phyloP scores from a whole-genome alignment of 2,113 vertebrate species.

The Sorex fumeus region DNA sequence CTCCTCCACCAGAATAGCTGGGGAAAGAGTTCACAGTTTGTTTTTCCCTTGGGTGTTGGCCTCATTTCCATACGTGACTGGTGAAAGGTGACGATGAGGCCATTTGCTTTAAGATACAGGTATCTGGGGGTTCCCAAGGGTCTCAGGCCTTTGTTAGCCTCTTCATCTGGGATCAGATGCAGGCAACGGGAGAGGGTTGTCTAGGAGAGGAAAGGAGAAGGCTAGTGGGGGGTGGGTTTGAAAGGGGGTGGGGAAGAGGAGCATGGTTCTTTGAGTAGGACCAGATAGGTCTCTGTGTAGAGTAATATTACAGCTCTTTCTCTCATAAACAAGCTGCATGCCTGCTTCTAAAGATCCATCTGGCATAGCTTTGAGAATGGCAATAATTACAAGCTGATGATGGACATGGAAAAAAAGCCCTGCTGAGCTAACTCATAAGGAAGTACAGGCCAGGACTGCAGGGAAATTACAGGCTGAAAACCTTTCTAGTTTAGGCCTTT shows the following conservation, averaged over 20 bases:
- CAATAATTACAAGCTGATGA: conserved; percentile 95
- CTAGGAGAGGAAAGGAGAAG: conserved; percentile 33
- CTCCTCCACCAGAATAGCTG: background rate
- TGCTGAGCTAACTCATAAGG: conserved; percentile 91
- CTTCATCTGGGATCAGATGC: conserved; percentile 24
- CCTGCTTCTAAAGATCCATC: conserved; percentile 92
- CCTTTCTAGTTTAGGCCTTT: conserved; percentile 92
- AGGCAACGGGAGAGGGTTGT: conserved; percentile 60
- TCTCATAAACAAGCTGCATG: conserved; percentile 90
- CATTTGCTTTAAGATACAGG: conserved; percentile 57
- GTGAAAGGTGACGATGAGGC: conserved; percentile 10
- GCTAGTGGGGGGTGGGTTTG: conserved; percentile 4
- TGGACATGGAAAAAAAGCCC: conserved; percentile 90
- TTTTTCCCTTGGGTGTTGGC: conserved; percentile 37
- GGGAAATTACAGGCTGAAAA: conserved; percentile 93
- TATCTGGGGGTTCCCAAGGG: background rate
- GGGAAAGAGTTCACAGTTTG: background rate
- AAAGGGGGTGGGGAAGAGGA: conserved; percentile 43
- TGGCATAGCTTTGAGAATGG: conserved; percentile 93
- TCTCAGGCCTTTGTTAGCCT: conserved; percentile 34
- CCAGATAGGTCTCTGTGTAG: conserved; percentile 89
- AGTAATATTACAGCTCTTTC: conserved; percentile 90
- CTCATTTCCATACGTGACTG: background rate
- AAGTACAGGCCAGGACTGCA: conserved; percentile 90
- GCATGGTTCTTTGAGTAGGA: conserved; percentile 87